Evolutionary conservation across 2,888 invertebrate genomes (phyloP), one percentile per base, ranked within the genome.

Genomic region (Glomeris marginata): DNA sequence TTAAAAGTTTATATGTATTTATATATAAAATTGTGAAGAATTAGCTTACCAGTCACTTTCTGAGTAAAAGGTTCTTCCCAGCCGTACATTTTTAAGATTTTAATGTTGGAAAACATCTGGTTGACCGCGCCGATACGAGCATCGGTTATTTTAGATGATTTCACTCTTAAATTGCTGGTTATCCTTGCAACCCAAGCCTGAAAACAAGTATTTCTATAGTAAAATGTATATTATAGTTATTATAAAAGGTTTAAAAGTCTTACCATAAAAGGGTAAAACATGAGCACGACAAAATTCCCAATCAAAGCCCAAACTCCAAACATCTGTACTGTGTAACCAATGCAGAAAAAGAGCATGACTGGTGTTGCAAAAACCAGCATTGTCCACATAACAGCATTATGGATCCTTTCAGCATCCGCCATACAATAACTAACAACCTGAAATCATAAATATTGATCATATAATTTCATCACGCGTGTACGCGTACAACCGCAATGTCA

Each of bases 21-120:
- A n/a, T n/a, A n/a, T n/a, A n/a, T n/a, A n/a, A n/a, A n/a, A n/a
- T n/a, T n/a, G n/a, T n/a, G n/a, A n/a, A n/a, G n/a, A 4, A 8
- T 18, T 41, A 18, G 45, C 56, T 49, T 54, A 62, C 64, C 58
- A 53, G 56, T 54, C 20, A 71, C 60, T 56, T 66, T 64, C 16
- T 68, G 62, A 37, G 67, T 62, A 58, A 74, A 73, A 22, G 71
- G 66, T 47, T 68, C 65, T 59, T 75, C 75, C 74, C 74, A 74
- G 1, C 69, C 71, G 58, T 74, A 73, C 67, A 74, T 69, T 62
- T 75, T 75, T 54, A 75, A 72, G 2, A 72, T 59, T 53, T 71
- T 65, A 47, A 74, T 72, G 53, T 67, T 70, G 36, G 68, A 68
- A 11, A 75, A 60, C n/a, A 74, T 63, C 57, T 74, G 74, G 48